Conservation (phyloP, 2,113 vertebrate species). For the Trinectes maculatus region DNA sequence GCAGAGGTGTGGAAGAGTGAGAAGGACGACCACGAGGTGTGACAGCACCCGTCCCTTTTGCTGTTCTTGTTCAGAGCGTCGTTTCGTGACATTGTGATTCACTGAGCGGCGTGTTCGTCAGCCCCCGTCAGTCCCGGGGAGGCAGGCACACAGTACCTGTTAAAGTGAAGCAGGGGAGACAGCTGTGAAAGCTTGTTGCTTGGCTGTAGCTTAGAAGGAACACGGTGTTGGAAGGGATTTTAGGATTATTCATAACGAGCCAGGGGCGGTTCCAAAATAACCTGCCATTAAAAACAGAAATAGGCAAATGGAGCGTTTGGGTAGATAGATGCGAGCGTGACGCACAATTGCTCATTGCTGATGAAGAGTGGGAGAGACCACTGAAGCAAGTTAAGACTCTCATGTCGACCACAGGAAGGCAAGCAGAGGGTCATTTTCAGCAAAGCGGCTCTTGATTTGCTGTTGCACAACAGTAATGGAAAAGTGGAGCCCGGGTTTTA, state of each 20-base stretch:
- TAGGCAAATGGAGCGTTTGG: conserved; percentile 52
- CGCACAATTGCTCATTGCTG: conserved; percentile 17
- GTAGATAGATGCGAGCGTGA: conserved; percentile 33
- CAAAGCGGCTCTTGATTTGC: conserved; percentile 43
- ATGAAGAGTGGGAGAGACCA: conserved; percentile 35
- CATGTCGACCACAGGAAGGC: conserved; percentile 17
- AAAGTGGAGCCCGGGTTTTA: not conserved
- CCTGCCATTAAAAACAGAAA: conserved; percentile 63
- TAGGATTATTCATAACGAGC: conserved; percentile 70
- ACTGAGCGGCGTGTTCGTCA: conserved; percentile 51
- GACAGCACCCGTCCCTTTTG: conserved; percentile 60
- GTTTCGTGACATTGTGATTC: conserved; percentile 70
- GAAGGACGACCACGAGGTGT: conserved; percentile 65
- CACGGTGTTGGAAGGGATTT: conserved; percentile 67
- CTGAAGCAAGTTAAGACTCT: conserved; percentile 32
- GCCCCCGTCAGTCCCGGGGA: conserved; percentile 52
- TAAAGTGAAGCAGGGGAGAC: conserved; percentile 69
- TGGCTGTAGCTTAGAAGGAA: conserved; percentile 62
- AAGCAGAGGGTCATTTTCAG: conserved; percentile 31
- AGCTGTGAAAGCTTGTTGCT: conserved; percentile 74
- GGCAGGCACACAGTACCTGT: conserved; percentile 70
- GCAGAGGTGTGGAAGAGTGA: conserved; percentile 42
- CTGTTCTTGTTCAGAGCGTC: conserved; percentile 58
- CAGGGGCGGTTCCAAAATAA: conserved; percentile 59
- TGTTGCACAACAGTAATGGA: not conserved